Evolutionary conservation across 2,113 vertebrate species (phyloP), one percentile per base, ranked within the genome.

Genomic region (Salminus brasiliensis): DNA sequence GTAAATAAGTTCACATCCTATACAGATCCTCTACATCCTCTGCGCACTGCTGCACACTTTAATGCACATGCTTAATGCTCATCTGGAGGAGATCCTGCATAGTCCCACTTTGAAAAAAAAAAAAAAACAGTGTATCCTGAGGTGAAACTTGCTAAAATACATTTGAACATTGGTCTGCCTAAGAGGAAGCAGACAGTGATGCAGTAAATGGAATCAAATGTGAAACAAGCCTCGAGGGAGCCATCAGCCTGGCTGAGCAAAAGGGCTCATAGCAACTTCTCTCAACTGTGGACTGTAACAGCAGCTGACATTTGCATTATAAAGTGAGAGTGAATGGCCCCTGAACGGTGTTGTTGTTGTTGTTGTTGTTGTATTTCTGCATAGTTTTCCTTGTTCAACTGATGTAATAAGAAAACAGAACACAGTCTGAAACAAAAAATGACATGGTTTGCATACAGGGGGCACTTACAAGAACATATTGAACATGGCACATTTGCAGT

Each of bases 291-390:
- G 49, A 77, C 49, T 30, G 63, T 68, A 77, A 29, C 74, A 77
- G 63, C 63, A 55, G 45, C 49, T 11, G 2, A 23, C 29, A 77
- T 77, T 77, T 77, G 74, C 74, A 77, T 77, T 57, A 68, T 53
- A 77, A 68, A 77, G 49, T 39, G 21, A 57, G 49, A 5, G 21
- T 55, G 63, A 76, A 76, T 67, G 49, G 66, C 32, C 63, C 21
- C 62, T 76, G 62, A 67, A 67, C 23, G 25, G 7, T 55, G 62
- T 29, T 67, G 74, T 21, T 5, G 30, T 39, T 39, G 45, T 30
- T 53, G 47, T 34, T 62, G 27, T 62, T 62, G 53, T 55, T 55
- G 52, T 25, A 55, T 25, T 55, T 10, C n/a, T 55, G 52, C 6
- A 52, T 52, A 29, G 8, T 39, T 47, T 63, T 47, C 47, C 39